A percentile compares a stretch with the other conserved stretches of the same genome.
These are phyloP conservation scores for Drosophila bifasciata DNA, from an alignment of 1,140 invertebrate genomes.

Conservation along the genomic window DNA sequence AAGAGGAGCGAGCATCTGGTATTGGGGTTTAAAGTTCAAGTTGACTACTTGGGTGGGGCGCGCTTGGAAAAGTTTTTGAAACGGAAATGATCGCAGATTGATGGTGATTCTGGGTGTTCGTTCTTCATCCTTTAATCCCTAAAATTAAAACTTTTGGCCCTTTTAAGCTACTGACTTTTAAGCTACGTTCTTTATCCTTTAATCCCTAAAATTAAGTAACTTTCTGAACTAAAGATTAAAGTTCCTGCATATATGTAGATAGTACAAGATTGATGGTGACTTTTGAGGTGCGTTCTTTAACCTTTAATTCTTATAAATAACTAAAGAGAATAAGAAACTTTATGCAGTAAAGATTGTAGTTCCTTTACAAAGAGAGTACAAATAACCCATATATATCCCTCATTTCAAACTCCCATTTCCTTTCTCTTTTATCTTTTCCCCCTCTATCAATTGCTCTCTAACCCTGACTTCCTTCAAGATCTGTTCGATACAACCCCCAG, in stretches of 20 bases:
- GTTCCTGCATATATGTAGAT: too few species aligned
- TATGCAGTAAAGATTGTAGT: neutral
- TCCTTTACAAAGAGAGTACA: neutral
- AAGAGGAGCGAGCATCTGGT: too few species aligned
- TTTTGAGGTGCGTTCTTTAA: neutral
- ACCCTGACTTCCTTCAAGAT: slow-evolving; percentile 37
- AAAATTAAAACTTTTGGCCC: too few species aligned
- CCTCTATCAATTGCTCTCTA: slow-evolving; percentile 38
- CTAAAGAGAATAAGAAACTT: too few species aligned
- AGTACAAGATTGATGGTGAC: slow-evolving; percentile 1
- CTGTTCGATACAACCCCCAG: slow-evolving; percentile 13
- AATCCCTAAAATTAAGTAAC: too few species aligned
- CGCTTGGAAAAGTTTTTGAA: neutral
- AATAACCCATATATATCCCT: neutral
- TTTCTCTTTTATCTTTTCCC: neutral
- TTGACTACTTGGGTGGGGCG: neutral
- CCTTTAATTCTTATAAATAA: neutral
- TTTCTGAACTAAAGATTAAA: too few species aligned
- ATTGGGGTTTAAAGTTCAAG: slow-evolving; percentile 6
- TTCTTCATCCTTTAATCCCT: neutral
- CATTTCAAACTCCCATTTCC: neutral
- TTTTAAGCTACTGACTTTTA: too few species aligned
- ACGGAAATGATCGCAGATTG: slow-evolving; percentile 10
- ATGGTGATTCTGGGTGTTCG: neutral
- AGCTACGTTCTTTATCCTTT: too few species aligned